Evolutionary conservation across 2,797 vertebrate genomes (phyloP).

Genomic region (Cichlasoma orientale): DNA sequence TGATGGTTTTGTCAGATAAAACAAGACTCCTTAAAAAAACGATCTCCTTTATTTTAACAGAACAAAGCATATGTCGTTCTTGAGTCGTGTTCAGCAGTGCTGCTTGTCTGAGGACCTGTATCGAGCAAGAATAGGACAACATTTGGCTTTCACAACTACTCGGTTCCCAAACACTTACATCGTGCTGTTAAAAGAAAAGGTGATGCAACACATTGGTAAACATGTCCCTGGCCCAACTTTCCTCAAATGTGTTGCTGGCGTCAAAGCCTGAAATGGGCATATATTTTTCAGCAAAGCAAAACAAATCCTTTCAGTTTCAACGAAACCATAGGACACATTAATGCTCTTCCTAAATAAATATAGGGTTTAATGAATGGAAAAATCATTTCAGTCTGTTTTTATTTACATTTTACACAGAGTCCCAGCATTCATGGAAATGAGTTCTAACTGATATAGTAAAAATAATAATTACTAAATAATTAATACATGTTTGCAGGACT

Average conservation of each 20-base stretch:
- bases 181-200: neutral
- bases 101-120: neutral
- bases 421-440: neutral
- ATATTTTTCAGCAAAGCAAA: neutral
- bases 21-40: neutral
- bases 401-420: neutral
- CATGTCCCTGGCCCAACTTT: neutral
- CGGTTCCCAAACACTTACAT: neutral
- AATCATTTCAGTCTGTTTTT: neutral
- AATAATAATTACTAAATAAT: neutral
- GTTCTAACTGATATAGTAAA: neutral
- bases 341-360: neutral
- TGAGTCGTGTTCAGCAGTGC: neutral
- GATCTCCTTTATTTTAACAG: neutral
- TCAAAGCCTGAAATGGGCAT: neutral
- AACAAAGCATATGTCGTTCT: neutral
- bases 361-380: neutral
- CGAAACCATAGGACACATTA: neutral
- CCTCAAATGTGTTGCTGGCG: neutral
- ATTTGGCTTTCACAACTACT: constrained; percentile 8
- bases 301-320: neutral
- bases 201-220: constrained; percentile 11
- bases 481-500: constrained; percentile 7
- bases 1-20: neutral
- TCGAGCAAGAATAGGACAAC: neutral